A percentile compares a stretch with the other conserved stretches of the same genome.
Conservation (phyloP, 2,797 vertebrate genomes). For the Heliangelus exortis region DNA sequence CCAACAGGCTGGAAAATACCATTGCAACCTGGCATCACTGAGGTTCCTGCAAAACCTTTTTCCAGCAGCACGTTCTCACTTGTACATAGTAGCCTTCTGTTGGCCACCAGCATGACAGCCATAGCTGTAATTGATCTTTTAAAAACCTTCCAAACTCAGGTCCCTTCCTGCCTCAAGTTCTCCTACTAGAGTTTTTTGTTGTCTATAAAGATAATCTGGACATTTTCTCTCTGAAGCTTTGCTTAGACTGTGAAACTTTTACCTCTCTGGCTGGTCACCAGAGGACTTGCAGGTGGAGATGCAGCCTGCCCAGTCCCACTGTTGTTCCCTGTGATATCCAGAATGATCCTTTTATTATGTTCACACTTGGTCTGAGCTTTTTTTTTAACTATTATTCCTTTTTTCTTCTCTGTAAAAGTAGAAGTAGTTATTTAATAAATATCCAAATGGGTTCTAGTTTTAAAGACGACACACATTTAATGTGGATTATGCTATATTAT, state of each 20-base stretch:
- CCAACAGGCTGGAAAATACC: background rate
- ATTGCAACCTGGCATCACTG: rapidly evolving
- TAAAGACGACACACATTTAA: background rate
- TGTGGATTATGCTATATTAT: constrained; percentile 64
- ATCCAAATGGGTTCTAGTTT: constrained; percentile 19
- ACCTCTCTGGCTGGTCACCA: background rate
- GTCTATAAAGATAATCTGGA: background rate
- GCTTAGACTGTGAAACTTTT: background rate
- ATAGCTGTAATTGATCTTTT: background rate
- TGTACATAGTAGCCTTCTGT: too few relatives aligned
- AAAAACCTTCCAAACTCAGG: background rate
- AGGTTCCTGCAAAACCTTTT: background rate
- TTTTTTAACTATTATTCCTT: background rate
- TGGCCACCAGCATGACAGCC: background rate
- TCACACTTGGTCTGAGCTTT: background rate
- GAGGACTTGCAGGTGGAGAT: background rate
- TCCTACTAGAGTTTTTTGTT: background rate
- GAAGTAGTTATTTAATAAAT: constrained; percentile 33
- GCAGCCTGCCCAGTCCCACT: background rate
- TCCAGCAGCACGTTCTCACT: background rate
- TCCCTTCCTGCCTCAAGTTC: background rate
- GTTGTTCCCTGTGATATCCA: background rate
- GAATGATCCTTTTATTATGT: background rate
- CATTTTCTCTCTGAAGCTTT: background rate
- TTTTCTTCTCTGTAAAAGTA: background rate